Conservation (phyloP, 2,888 invertebrate species). For the Gasteruption jaculator region DNA sequence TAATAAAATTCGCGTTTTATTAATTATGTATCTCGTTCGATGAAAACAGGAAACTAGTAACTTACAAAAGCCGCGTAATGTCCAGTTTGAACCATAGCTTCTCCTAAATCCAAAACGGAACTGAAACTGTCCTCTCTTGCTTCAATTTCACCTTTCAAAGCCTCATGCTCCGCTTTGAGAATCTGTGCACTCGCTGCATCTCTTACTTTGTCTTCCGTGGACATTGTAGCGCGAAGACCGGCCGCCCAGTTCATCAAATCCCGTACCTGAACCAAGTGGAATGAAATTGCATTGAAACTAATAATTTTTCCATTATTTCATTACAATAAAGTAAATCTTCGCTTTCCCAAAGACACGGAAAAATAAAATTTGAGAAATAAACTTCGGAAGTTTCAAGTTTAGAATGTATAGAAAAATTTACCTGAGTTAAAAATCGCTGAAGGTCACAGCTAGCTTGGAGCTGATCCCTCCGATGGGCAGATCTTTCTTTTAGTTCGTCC, state of each 20-base stretch:
- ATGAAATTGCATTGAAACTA: background rate
- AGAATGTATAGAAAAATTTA: too few species aligned
- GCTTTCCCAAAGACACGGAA: too few species aligned
- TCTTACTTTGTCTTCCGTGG: slow-evolving; percentile 76
- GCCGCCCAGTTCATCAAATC: slow-evolving; percentile 88
- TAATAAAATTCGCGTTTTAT: background rate
- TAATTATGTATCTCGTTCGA: slow-evolving; percentile 5
- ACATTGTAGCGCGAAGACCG: slow-evolving; percentile 71
- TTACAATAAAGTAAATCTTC: too few species aligned
- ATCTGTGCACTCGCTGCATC: slow-evolving; percentile 79
- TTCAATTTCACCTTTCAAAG: slow-evolving; percentile 80
- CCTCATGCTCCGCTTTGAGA: slow-evolving; percentile 77
- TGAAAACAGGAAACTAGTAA: slow-evolving; percentile 13
- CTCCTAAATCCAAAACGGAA: slow-evolving; percentile 69
- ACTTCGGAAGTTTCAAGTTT: slow-evolving; percentile 6
- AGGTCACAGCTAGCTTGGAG: slow-evolving; percentile 84
- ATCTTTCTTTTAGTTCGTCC: slow-evolving; percentile 78
- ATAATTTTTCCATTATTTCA: background rate
- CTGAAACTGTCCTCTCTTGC: slow-evolving; percentile 80
- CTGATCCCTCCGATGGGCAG: slow-evolving; percentile 73
- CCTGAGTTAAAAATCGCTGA: slow-evolving; percentile 83
- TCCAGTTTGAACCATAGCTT: slow-evolving; percentile 77
- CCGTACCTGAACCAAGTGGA: slow-evolving; percentile 62
- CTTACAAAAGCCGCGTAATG: slow-evolving; percentile 72
- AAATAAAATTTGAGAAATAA: slow-evolving; percentile 3